phyloP scores from a whole-genome alignment of 2,113 vertebrate genomes.

The Sorex araneus region DNA sequence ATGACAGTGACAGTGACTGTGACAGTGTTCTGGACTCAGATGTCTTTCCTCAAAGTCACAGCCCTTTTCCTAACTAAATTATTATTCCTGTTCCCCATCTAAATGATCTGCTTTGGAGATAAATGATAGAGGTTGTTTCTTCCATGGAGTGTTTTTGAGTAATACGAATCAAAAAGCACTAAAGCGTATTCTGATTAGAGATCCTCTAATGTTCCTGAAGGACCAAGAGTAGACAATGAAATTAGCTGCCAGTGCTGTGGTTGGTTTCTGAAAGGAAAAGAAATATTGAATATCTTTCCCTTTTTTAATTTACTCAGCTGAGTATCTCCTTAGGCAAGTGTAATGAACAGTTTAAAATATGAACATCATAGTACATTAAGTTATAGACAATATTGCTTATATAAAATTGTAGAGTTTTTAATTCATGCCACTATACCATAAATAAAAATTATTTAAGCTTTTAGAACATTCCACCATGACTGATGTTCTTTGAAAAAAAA shows the following conservation, averaged over 20 bases:
- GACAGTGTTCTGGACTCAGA: not conserved
- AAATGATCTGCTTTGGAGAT: not conserved
- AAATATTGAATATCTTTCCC: conserved; percentile 38
- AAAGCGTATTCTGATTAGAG: not conserved
- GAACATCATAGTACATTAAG: not conserved
- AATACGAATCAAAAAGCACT: not conserved
- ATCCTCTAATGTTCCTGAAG: conserved; percentile 49
- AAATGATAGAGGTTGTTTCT: not conserved
- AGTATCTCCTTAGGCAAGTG: conserved; percentile 48
- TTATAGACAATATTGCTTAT: not conserved
- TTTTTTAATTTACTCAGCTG: conserved; percentile 29
- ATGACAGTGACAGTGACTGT: no score
- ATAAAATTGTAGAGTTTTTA: not conserved
- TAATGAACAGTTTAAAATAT: conserved; percentile 43
- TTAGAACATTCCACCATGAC: not conserved
- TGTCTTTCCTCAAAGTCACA: no score
- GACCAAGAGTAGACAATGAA: conserved; percentile 6
- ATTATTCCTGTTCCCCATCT: not conserved
- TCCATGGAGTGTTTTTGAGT: not conserved
- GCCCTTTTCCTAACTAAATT: not conserved
- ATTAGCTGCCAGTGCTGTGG: not conserved
- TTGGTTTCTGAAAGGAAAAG: not conserved
- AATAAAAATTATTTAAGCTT: conserved; percentile 19
- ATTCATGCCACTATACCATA: conserved; percentile 29
- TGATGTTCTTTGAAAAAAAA: not conserved